A percentile compares a stretch with the other conserved stretches of the same genome.
phyloP scores from a whole-genome alignment of 2,113 vertebrate genomes.

The Pelusios castaneus region DNA sequence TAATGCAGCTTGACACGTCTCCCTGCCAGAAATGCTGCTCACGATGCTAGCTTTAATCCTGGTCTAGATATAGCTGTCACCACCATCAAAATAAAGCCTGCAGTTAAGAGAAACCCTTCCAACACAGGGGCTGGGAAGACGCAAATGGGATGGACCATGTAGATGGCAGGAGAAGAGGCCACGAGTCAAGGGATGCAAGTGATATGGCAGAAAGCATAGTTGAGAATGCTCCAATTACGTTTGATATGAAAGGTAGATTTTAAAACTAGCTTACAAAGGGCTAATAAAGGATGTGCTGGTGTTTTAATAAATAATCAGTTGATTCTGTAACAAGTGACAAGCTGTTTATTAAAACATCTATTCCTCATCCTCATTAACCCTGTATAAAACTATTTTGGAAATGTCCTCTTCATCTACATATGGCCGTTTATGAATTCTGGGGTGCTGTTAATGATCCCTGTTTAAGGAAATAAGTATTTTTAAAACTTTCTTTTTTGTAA shows the following conservation, averaged over 20 bases:
- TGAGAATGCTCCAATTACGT: not conserved
- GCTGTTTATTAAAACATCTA: too few relatives aligned
- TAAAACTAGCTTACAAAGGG: not conserved
- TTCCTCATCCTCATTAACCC: too few relatives aligned
- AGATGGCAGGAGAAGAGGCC: not conserved
- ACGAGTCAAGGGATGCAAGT: not conserved
- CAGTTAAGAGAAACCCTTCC: not conserved
- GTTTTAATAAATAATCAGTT: accelerated
- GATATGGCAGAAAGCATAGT: not conserved
- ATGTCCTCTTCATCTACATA: not conserved
- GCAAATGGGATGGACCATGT: not conserved
- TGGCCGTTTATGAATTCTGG: not conserved
- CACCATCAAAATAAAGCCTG: not conserved
- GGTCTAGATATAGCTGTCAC: not conserved
- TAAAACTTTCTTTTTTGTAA: not conserved
- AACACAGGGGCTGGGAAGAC: not conserved
- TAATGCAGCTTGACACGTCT: not conserved
- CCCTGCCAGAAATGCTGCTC: not conserved
- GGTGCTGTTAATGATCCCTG: accelerated
- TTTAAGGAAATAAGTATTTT: accelerated
- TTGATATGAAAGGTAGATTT: not conserved
- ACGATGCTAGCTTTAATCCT: constrained; percentile 19
- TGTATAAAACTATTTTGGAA: too few relatives aligned
- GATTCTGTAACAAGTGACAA: too few relatives aligned
- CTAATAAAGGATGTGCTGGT: not conserved